A percentile compares a stretch with the other conserved stretches of the same genome.
Evolutionary conservation across 2,888 invertebrate species (phyloP).

Genomic region (Campoplex nolae): DNA sequence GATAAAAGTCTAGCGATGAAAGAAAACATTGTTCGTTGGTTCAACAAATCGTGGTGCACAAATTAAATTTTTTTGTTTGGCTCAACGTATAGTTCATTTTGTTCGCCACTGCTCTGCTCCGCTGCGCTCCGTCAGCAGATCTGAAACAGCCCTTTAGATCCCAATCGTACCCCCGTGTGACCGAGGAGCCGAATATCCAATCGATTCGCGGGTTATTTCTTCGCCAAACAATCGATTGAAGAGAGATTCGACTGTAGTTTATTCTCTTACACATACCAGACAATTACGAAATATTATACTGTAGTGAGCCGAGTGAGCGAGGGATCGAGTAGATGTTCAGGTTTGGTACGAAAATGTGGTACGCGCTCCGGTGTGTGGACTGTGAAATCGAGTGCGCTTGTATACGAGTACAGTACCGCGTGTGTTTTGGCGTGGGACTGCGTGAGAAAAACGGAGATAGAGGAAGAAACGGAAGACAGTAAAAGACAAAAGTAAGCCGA

Average conservation of each 20-base stretch:
- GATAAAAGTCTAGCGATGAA: not conserved
- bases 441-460: slow-evolving; percentile 48
- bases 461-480: slow-evolving; percentile 27
- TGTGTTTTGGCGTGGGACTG: slow-evolving; percentile 32
- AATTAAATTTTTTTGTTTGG: no score
- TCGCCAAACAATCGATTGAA: not conserved
- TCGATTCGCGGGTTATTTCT: not conserved
- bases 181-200: not conserved
- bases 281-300: slow-evolving; percentile 39
- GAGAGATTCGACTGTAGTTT: slow-evolving; percentile 42
- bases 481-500: slow-evolving; percentile 82
- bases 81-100: no score
- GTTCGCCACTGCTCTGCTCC: no score
- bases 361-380: slow-evolving; percentile 49
- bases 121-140: no score
- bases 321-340: slow-evolving; percentile 42
- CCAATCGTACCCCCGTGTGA: not conserved
- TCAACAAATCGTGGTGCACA: no score
- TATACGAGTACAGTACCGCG: slow-evolving; percentile 24
- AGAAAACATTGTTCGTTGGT: no score
- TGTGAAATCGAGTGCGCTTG: slow-evolving; percentile 54
- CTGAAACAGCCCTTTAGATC: no score
- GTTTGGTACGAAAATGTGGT: slow-evolving; percentile 62
- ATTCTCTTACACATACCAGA: slow-evolving; percentile 1
- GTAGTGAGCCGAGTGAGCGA: slow-evolving; percentile 25